Percentiles rank a stretch among this genome's conserved stretches.
These are phyloP conservation scores for Smithornis capensis DNA, from an alignment of 2,113 vertebrate genomes.

Conservation along the genomic window DNA sequence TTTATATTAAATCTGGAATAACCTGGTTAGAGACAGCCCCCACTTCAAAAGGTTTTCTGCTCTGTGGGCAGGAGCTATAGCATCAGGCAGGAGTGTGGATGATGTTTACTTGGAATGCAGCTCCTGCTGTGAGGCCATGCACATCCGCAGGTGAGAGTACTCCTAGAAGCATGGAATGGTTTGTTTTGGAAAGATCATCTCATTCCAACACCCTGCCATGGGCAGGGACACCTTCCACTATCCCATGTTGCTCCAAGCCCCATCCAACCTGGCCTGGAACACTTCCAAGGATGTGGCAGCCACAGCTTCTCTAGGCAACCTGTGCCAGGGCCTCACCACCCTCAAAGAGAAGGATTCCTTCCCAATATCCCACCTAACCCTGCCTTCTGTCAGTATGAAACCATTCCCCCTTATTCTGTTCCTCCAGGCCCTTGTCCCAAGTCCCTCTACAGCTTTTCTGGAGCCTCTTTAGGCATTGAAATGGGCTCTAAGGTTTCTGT, in stretches of 20 bases:
- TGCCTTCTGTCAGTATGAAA: not conserved
- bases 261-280: not conserved
- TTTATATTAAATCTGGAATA: not conserved
- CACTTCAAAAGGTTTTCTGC: not conserved
- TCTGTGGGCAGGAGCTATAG: not conserved
- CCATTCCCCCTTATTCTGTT: not conserved
- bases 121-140: not conserved
- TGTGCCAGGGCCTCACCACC: accelerated
- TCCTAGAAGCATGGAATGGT: not conserved
- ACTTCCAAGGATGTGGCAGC: not conserved
- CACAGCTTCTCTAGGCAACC: not conserved
- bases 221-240: accelerated
- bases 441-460: not conserved
- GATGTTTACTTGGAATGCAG: not conserved
- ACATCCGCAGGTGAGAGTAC: not conserved
- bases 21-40: not conserved
- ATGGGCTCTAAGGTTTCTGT: not conserved
- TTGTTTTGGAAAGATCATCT: accelerated
- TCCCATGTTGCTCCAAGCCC: not conserved
- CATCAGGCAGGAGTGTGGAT: accelerated
- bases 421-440: not conserved
- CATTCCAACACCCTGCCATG: not conserved
- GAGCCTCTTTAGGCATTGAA: accelerated
- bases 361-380: not conserved
- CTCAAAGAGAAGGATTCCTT: not conserved